Evolutionary conservation across 2,888 invertebrate genomes (phyloP), one percentile per base, ranked within the genome.

Genomic region (Sarcophaga subvicina): DNA sequence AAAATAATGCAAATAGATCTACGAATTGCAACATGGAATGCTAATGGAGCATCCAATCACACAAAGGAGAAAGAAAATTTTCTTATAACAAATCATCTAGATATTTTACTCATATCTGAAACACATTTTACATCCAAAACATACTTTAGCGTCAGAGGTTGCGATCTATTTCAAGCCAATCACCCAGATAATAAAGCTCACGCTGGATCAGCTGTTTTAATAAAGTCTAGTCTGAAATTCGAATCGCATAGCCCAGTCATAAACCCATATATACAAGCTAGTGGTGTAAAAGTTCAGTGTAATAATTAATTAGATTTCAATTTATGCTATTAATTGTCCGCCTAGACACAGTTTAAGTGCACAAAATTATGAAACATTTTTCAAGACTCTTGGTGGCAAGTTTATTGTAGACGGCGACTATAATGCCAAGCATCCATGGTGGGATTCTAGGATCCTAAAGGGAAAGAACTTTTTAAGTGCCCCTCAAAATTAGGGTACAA

Each of bases 91-190:
- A 69, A 84, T 22, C 37, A 75, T 60, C 25, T 80, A 25, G 83
- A 87, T 25, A 83, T 77, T 17, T 27, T 86, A 25, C 45, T 85
- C 5, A 47, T 84, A 11, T 86, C 85, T 59, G 76, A 86, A 80
- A 84, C 84, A 12, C 80, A 86, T 59, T 85, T 88, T 59, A 85
- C 85, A 25, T 47, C 22, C 5, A 82, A 66, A 78, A 77, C 82
- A 8, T 81, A 77, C 62, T 88, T 85, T 54, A 83, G 64, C 60
- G 78, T 88, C 14, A 84, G 60, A 64, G 64, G 77, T 25, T 88
- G 80, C 20, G 78, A 70, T 80, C 8, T 87, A 0, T 73, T 87
- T 72, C 62, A 25, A 47, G 54, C 78, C 17, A 84, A 81, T 11
- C 81, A 83, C 66, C 80, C 79, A 25, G 22, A 22, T 22, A 22